Base-by-base conservation (phyloP, 2,113 vertebrate genomes). In the Oriolus oriolus region DNA sequence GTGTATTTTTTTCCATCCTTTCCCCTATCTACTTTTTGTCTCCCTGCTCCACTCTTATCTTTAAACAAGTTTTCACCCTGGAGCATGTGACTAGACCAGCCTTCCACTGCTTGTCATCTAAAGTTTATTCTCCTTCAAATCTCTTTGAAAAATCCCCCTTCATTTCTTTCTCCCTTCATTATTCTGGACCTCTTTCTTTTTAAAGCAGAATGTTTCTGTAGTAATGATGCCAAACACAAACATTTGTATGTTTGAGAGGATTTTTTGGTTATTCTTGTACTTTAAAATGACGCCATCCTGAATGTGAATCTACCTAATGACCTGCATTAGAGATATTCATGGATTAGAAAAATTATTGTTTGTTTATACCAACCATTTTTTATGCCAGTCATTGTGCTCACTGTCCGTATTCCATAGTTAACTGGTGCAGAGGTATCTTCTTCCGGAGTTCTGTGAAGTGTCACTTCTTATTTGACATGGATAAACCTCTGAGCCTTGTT, bases 51-150 rank as follows among this genome's bases (percentile, higher is more conserved):
- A 16, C 27, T 83, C 47, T 80, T 95, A 93, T 74, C 84, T 90
- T 74, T 42, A 53, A 83, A 70, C 39, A 69, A 84, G 52, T n/a
- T 70, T 89, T 84, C 26, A 22, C 44, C 24, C 15, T 41, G 17
- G 27, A 57, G 39, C 37, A 7, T 88, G 87, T 94, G 85, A 90
- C 75, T 54, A 19, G 35, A 63, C 42, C 59, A 84, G 47, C 56
- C 65, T 95, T 90, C 68, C 52, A 78, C 76, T 49, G 59, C 85
- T 92, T 84, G 64, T 70, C 47, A 13, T 57, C 49, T 66, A 10
- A 84, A 88, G 75, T 93, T 95, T 90, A 33, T 70, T 97, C 42
- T 92, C 79, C 84, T 94, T 91, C 90, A 93, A 63, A 80, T 66
- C 42, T 87, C 63, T 93, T 93, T 84, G 61, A 64, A 91, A 95